Evolutionary conservation across 2,113 vertebrate species (phyloP), one percentile per base, ranked within the genome.

Genomic region (Ptychochromis oligacanthus): DNA sequence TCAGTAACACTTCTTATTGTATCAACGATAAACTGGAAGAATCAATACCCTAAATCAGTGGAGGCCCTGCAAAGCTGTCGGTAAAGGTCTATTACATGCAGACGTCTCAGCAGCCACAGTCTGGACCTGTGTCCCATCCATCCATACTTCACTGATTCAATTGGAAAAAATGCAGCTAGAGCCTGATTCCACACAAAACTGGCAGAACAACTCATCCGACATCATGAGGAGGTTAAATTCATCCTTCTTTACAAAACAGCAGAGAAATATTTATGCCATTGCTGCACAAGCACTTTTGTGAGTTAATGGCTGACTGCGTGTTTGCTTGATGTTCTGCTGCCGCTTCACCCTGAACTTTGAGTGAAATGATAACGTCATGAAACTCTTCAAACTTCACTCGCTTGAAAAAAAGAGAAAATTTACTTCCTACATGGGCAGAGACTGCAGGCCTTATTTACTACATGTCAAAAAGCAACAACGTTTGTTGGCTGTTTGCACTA

Each of bases 221-320:
- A 81, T 87, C 80, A 36, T n/a, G 20, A 22, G 81, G 82, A 89
- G 83, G 78, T 83, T 87, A 88, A 83, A 87, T 88, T 85, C 85
- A 83, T 91, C 87, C 85, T 80, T 88, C 83, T 90, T 90, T 81
- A 86, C 84, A 88, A 91, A 91, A 92, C 72, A 85, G 86, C 77
- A 26, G 59, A 78, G 77, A 83, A 83, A 90, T 84, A 88, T 90
- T 93, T 89, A 90, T 81, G 87, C 88, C 87, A 88, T 34, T 93
- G 90, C 89, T 91, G 91, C 87, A 88, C 91, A 90, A 91, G 89
- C 93, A 90, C 90, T 93, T 91, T 81, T 86, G 76, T 85, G 62
- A 93, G 88, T 93, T 92, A 93, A 91, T 89, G 91, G 89, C 91
- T 89, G 89, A 92, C 91, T 92, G 88, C 14, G 75, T 91, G 92